Base-by-base conservation (phyloP, 2,113 vertebrate species). In the Aphyosemion australe region DNA sequence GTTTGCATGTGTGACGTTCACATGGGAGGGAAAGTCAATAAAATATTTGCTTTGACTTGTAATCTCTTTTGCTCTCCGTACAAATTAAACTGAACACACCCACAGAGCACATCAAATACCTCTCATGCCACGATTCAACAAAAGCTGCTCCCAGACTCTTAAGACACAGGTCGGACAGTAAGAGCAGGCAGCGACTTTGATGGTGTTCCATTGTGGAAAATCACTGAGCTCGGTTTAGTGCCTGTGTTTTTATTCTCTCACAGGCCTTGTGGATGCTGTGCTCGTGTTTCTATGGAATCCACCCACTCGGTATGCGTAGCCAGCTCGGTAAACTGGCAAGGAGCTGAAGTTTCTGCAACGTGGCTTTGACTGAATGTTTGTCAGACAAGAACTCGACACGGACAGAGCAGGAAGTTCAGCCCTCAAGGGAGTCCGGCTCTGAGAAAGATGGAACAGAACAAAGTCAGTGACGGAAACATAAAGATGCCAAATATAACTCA, bases 331-430 rank as follows among this genome's bases (percentile, higher is more conserved):
- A 66, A 63, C 71, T 84, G 79, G 73, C 75, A 83, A 82, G 61
- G 74, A 64, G 75, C 70, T 66, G 55, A 83, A 45, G 52, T 68
- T 69, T 77, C 21, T 80, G 66, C 65, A 73, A 66, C 69, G 65
- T 72, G 66, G 82, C 68, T 84, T 43, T 48, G 64, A 69, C 63
- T 42, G 72, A 56, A 75, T 88, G 74, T 89, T 85, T 88, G 86
- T 81, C 55, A 59, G 67, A 71, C 56, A 47, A 74, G 69, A 84
- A 86, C 89, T 84, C 83, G 80, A 89, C 80, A 86, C 78, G 41
- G 58, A 59, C 43, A 39, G 70, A 81, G 59, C 88, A 89, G 91
- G 89, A 92, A 90, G 88, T 84, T 49, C 11, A 67, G 58, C 57
- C 78, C 84, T 71, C 74, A 0, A 63, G 85, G 84, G 84, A 79